Percentiles rank a stretch among this genome's conserved stretches.
phyloP scores from a whole-genome alignment of 2,888 invertebrate species.

The Spilosoma lubricipeda region DNA sequence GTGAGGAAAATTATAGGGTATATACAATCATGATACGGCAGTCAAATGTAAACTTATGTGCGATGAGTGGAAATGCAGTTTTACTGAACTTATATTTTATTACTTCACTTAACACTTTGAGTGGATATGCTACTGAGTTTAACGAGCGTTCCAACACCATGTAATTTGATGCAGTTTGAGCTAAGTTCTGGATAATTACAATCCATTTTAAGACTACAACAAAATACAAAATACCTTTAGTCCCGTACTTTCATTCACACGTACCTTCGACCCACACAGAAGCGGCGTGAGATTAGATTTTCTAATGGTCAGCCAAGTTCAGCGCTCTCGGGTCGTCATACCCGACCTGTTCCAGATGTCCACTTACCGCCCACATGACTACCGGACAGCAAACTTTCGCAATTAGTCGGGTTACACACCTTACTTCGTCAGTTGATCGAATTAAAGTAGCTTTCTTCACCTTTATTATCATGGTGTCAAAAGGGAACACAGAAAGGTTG shows the following conservation, averaged over 20 bases:
- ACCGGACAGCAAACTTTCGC: slow-evolving; percentile 19
- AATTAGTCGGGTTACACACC: slow-evolving; percentile 32
- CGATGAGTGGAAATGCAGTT: not conserved
- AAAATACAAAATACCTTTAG: slow-evolving; percentile 1
- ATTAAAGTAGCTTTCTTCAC: slow-evolving; percentile 52
- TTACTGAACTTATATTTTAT: not conserved
- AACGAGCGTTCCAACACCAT: slow-evolving; percentile 1
- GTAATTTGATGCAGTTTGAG: not conserved
- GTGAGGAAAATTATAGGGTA: not conserved
- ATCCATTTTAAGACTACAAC: slow-evolving; percentile 4
- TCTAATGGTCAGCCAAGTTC: slow-evolving; percentile 68
- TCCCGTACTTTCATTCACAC: slow-evolving; percentile 41
- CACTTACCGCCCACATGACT: slow-evolving; percentile 20
- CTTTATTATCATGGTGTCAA: slow-evolving; percentile 48
- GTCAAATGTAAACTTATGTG: not conserved
- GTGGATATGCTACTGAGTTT: not conserved
- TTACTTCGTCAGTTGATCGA: slow-evolving; percentile 50
- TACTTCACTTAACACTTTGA: not conserved
- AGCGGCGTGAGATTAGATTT: slow-evolving; percentile 67
- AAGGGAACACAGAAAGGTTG: slow-evolving; percentile 40
- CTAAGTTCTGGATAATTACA: not conserved
- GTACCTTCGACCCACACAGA: slow-evolving; percentile 59
- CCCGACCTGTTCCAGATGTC: slow-evolving; percentile 36
- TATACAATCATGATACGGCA: not conserved
- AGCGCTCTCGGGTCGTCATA: slow-evolving; percentile 62